Evolutionary conservation across 2,797 vertebrate species (phyloP).

Genomic region (Hozukius guyotensis): DNA sequence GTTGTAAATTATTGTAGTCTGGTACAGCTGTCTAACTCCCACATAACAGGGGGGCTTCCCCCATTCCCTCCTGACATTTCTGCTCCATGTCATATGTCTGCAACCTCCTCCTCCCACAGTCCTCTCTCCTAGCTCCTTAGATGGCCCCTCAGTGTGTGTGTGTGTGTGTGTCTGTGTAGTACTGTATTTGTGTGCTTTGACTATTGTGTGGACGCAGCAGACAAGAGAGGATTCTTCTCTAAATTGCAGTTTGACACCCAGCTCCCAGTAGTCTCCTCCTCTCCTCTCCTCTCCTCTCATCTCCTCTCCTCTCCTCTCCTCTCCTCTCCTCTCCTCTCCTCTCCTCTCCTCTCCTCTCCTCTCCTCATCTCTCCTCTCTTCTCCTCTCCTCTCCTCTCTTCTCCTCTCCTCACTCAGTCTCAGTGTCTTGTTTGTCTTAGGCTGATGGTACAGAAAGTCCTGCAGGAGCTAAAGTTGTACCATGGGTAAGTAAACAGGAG

Average conservation of each 20-base stretch:
- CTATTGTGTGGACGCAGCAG: conserved; percentile 44
- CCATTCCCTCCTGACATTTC: conserved; percentile 68
- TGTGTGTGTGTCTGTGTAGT: conserved; percentile 21
- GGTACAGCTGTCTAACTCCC: conserved; percentile 38
- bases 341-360: conserved; percentile 1
- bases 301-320: conserved; percentile 3
- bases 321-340: conserved; percentile 20
- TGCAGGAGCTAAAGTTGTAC: conserved; percentile 93
- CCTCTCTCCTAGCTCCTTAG: conserved; percentile 70
- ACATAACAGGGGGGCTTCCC: conserved; percentile 62
- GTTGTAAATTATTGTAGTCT: conserved; percentile 37
- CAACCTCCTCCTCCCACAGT: conserved; percentile 67
- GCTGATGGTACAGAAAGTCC: conserved; percentile 95
- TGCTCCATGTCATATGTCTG: conserved; percentile 75
- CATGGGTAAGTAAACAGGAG: conserved; percentile 91
- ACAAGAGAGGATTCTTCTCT: conserved; percentile 55
- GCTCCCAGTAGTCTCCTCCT: conserved; percentile 36
- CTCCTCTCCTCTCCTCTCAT: background rate
- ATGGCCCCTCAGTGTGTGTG: conserved; percentile 59
- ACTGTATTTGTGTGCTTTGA: conserved; percentile 15
- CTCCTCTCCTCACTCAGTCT: conserved; percentile 62
- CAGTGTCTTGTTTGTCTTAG: conserved; percentile 86
- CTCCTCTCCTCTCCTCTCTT: conserved; percentile 17
- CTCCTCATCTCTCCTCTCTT: conserved; percentile 11
- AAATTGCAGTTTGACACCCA: conserved; percentile 60